Base-by-base conservation (phyloP, 2,888 invertebrate species). In the Steinernema carpocapsae region DNA sequence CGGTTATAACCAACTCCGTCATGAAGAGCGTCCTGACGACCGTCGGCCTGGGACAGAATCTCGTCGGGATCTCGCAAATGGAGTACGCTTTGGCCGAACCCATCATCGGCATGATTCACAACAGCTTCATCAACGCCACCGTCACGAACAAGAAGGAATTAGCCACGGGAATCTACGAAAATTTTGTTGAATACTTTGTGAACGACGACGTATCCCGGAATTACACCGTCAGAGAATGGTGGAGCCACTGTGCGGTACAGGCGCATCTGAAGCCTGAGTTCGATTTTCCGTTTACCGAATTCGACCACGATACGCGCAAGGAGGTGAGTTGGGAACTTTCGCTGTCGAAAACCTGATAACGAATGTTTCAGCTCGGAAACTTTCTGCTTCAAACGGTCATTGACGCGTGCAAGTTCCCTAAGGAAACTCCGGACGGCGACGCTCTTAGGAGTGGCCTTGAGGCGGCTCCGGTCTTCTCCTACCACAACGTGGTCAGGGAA, bases 221-320 rank as follows among this genome's bases (percentile, higher is more conserved):
- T n/a, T 73, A 81, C 71, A 83, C 82, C 0, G 80, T 80, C 48
- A 74, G 86, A 7, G 83, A 83, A 70, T 86, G 85, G 85, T 86
- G 86, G 86, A 74, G 42, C 19, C 76, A 75, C 24, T 78, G 82
- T 51, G 81, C 83, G n/a, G 64, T 74, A 26, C 71, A 76, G 7
- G 59, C 75, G 26, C 70, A 74, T 10, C 52, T 86, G 3, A 46
- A 80, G 0, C 74, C 83, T 0, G 74, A 79, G 24, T 80, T 81
- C 70, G 76, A 74, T 29, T 45, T 81, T 22, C 82, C 77, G 12
- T 72, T 77, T 42, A 51, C 71, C n/a, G 71, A 80, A 43, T 19
- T 37, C 43, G 71, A 70, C 22, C 10, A 14, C 4, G 24, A 29
- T 10, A 46, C 43, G 14, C 32, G 43, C 6, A 32, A 70, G n/a